Base-by-base conservation (phyloP, 2,113 vertebrate genomes). In the Alethe castanea region DNA sequence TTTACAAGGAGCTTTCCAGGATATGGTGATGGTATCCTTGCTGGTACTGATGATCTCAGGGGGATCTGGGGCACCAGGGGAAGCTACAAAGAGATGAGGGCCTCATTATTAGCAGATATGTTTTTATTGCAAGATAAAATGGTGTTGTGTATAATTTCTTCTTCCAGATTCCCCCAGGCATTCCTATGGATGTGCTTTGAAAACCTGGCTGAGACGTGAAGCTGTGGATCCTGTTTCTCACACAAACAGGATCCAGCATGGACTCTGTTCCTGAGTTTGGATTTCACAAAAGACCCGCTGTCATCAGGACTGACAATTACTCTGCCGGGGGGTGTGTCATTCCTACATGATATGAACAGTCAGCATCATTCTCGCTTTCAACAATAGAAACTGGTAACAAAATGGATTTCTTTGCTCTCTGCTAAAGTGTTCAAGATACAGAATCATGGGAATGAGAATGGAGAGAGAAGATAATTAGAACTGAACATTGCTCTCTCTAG, bases 1-100 rank as follows among this genome's bases (percentile, higher is more conserved):
- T 94, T 98, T 98, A 80, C 35, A 81, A 16, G 99, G 99, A 16
- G 97, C 87, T 29, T 78, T 87, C 99, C 99, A 99, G 18, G 95
- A 35, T 71, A 99, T 96, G 10, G 97, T 98, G 86, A 99, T 97
- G 71, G 94, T 95, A 78, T 98, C 97, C 92, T 97, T 99, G 94
- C 97, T 98, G 89, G 98, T 97, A 29, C 96, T 98, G 54, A 97
- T 64, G 48, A 99, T 92, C 94, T 98, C 97, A 6, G 99, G 99
- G 42, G 97, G 61, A 36, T 98, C 98, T 48, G 98, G 98, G 71
- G 98, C 95, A 71, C 98, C 98, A 29, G 98, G 98, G 31, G 98
- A 98, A 91, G 97, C 99, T 99, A 53, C 36, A 26, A 69, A 81
- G 44, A 81, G 64, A 86, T 65, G 5, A 56, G 19, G 2, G 2